Evolutionary conservation across 2,797 vertebrate species (phyloP), one percentile per base, ranked within the genome.

Genomic region (Rhinoraja longicauda): DNA sequence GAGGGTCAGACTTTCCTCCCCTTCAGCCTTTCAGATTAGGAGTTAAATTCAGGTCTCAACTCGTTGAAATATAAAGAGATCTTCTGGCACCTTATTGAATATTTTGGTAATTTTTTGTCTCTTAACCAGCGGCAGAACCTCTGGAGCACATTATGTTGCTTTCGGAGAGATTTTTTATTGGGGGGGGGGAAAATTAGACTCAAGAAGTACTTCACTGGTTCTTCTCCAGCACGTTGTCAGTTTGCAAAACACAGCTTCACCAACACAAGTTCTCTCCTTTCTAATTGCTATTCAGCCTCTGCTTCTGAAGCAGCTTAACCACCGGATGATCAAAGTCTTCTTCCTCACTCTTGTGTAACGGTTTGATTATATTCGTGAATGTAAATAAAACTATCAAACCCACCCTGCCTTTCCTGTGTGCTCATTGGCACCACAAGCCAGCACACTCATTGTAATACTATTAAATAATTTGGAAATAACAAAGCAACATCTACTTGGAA

Each of bases 401-500:
- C 82, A 86, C 82, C 59, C 82, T 62, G 82, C 82, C 53, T 86
- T 86, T 86, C 82, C 82, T 59, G 29, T 86, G 82, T 86, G 26
- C 29, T 57, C 29, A 13, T 17, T 29, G 6, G n/a, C 45, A 29
- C 32, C 53, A 62, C 57, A 62, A 86, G 53, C 53, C 26, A 29
- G 1, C 57, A 32, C 29, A 62, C 57, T 29, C 57, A 32, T 13
- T 32, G 26, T 62, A 29, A 13, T 86, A 4, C 57, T 86, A 59
- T 86, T 82, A 86, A 86, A 62, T 57, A 86, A 86, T 86, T 57
- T 86, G 82, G 82, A 86, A 86, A 86, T 62, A 62, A 62, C 62
- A 86, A 62, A 17, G 26, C 26, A 19, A n/a, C 57, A 5, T n/a
- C 62, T 86, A 86, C 57, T 86, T 59, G 82, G 82, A 86, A 86